A percentile compares a stretch with the other conserved stretches of the same genome.
phyloP scores from a whole-genome alignment of 2,888 invertebrate species.

The Torymus texanus region DNA sequence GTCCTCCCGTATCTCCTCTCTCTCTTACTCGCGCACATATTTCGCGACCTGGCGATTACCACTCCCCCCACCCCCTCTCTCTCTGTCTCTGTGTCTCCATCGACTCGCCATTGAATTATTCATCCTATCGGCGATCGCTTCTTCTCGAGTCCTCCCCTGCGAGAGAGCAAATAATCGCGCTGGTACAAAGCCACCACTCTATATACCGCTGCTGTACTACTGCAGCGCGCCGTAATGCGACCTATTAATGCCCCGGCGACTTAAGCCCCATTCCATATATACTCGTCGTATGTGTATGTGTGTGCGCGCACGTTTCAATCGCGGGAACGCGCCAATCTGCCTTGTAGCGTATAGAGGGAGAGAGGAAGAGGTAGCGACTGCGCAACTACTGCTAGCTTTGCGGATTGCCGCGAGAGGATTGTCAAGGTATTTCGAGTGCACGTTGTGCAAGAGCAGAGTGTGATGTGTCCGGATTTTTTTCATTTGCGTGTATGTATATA shows the following conservation, averaged over 20 bases:
- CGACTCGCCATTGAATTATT: conserved; percentile 44
- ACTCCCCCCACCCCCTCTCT: background rate
- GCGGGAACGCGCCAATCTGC: too few relatives aligned
- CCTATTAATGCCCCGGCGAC: conserved; percentile 30
- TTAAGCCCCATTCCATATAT: background rate
- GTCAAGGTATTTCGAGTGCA: too few relatives aligned
- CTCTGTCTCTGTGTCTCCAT: background rate
- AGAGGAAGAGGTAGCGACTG: too few relatives aligned
- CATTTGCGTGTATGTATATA: too few relatives aligned
- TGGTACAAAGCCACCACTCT: conserved; percentile 13
- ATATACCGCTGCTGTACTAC: too few relatives aligned
- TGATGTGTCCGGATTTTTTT: too few relatives aligned
- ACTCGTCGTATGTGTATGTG: background rate
- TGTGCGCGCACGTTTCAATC: background rate
- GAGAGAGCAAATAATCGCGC: conserved; percentile 30
- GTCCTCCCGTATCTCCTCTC: background rate
- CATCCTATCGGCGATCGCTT: conserved; percentile 40
- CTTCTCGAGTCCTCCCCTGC: background rate
- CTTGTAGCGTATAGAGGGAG: too few relatives aligned
- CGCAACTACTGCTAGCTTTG: too few relatives aligned
- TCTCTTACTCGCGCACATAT: background rate
- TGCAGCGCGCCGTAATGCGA: conserved; percentile 7
- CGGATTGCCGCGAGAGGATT: too few relatives aligned
- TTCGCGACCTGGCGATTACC: background rate
- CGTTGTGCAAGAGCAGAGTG: too few relatives aligned